Evolutionary conservation across 2,888 invertebrate species (phyloP).

Genomic region (Orthosia cruda): DNA sequence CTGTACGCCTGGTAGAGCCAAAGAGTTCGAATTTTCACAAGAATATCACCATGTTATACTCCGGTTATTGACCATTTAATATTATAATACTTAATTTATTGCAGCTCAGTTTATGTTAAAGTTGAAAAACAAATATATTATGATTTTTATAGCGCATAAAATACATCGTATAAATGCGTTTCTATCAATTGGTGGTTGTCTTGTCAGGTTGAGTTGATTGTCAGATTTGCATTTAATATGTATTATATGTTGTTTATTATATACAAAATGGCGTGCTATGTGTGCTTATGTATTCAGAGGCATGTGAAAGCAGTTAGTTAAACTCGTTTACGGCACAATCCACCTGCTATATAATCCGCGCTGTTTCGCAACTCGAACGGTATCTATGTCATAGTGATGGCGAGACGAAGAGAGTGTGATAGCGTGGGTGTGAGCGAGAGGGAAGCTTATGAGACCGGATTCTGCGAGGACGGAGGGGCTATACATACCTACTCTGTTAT

Average conservation of each 20-base stretch:
- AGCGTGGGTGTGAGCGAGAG: conserved; percentile 77
- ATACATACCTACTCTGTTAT: conserved; percentile 86
- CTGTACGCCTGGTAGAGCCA: conserved; percentile 63
- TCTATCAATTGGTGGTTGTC: conserved; percentile 23
- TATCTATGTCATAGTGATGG: conserved; percentile 89
- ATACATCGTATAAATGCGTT: conserved; percentile 31
- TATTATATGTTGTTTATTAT: conserved; percentile 53
- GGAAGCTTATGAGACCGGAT: conserved; percentile 80
- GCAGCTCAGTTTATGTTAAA: conserved; percentile 18
- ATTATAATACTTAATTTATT: conserved; percentile 47
- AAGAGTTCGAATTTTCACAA: conserved; percentile 39
- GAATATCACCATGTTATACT: conserved; percentile 26
- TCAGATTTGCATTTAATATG: conserved; percentile 59
- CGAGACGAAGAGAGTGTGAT: conserved; percentile 72
- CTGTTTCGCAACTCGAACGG: conserved; percentile 89
- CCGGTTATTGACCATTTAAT: conserved; percentile 39
- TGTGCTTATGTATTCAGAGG: conserved; percentile 80
- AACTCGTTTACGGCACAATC: conserved; percentile 90
- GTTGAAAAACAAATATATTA: conserved; percentile 58
- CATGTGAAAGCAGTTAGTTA: conserved; percentile 91
- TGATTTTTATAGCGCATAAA: conserved; percentile 50
- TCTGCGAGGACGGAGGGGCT: conserved; percentile 89
- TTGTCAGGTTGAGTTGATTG: conserved; percentile 19
- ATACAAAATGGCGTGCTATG: conserved; percentile 68
- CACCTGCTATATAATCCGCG: conserved; percentile 92